A percentile compares a stretch with the other conserved stretches of the same genome.
phyloP scores from a whole-genome alignment of 2,113 vertebrate species.

The Rhynchomys soricoides region DNA sequence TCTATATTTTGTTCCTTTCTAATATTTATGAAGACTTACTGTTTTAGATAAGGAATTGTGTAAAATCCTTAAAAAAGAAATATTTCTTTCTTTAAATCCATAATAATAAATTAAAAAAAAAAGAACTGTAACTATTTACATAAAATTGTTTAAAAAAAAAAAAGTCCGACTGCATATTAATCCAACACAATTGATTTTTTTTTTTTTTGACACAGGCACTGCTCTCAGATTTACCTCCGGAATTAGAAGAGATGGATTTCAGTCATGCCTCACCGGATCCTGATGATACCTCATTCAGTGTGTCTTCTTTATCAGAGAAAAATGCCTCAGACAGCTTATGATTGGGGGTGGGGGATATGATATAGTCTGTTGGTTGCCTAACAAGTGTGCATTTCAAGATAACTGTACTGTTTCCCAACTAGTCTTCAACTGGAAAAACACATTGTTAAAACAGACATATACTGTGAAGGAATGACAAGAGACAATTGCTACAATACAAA shows the following conservation, averaged over 20 bases:
- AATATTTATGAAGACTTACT: slow-evolving; percentile 35
- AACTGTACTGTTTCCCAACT: slow-evolving; percentile 65
- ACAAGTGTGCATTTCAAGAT: slow-evolving; percentile 69
- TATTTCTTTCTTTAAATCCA: slow-evolving; percentile 21
- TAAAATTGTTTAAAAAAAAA: neutral
- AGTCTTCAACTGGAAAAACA: slow-evolving; percentile 75
- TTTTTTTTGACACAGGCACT: slow-evolving; percentile 89
- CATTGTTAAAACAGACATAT: slow-evolving; percentile 51
- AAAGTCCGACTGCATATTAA: neutral
- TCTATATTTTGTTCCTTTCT: slow-evolving; percentile 51
- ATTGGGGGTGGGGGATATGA: slow-evolving; percentile 69
- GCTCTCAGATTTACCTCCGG: slow-evolving; percentile 96
- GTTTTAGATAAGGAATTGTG: neutral
- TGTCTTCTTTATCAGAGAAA: slow-evolving; percentile 95
- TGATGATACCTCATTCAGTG: slow-evolving; percentile 89
- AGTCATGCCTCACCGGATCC: slow-evolving; percentile 86
- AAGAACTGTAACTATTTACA: neutral
- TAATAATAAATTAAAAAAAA: slow-evolving; percentile 39
- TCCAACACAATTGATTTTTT: slow-evolving; percentile 57
- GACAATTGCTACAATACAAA: slow-evolving; percentile 68
- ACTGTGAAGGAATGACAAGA: slow-evolving; percentile 59
- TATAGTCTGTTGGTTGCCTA: neutral
- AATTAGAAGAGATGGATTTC: slow-evolving; percentile 93
- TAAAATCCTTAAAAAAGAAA: neutral
- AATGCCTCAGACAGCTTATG: slow-evolving; percentile 89